phyloP scores from a whole-genome alignment of 92 coral and sea anemone genomes.

The Anthopleura xanthogrammica region DNA sequence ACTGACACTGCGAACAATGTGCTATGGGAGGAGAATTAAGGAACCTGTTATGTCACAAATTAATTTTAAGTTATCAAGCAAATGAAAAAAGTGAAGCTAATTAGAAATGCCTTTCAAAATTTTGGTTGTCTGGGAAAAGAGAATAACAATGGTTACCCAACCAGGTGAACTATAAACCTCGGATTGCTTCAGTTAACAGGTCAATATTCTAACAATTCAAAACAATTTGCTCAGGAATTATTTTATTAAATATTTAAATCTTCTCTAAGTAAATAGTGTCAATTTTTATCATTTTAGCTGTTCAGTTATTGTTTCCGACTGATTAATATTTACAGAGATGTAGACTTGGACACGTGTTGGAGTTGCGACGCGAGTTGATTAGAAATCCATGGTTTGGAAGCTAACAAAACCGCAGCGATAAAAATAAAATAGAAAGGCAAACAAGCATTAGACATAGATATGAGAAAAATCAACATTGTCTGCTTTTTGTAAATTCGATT shows the following conservation, averaged over 20 bases:
- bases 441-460: neutral
- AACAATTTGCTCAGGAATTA: neutral
- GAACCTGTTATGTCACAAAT: neutral
- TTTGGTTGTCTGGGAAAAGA: neutral
- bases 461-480: neutral
- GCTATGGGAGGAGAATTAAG: neutral
- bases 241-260: neutral
- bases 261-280: neutral
- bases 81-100: neutral
- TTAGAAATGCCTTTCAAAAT: neutral
- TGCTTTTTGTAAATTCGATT: constrained; percentile 3
- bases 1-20: no score
- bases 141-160: neutral
- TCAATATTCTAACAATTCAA: neutral
- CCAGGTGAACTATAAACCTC: neutral
- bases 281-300: neutral
- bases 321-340: neutral
- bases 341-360: neutral
- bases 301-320: neutral
- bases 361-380: neutral
- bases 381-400: neutral
- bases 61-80: neutral
- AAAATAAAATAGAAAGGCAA: neutral
- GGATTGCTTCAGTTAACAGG: neutral
- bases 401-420: neutral